Evolutionary conservation across 2,888 invertebrate genomes (phyloP), one percentile per base, ranked within the genome.

Genomic region (Hirtodrosophila trivittata): DNA sequence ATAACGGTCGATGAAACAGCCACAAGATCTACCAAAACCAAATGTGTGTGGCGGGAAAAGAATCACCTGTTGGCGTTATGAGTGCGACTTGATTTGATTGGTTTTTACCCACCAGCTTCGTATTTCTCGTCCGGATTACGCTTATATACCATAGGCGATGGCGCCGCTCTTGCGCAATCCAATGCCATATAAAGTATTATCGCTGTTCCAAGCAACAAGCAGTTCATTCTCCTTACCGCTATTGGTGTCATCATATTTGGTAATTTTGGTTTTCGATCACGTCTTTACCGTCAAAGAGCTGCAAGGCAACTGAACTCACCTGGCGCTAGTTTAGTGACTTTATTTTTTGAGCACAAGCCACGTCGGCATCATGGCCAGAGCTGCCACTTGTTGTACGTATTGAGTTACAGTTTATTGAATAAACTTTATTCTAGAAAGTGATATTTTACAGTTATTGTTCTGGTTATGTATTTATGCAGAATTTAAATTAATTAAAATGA

Each of bases 1-100:
- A 94, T 93, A 4, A 94, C 94, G 9, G 94, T 94, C 1, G 94
- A 94, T 0, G 94, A 94, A n/a, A 94, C 92, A 6, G 94, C 92
- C 46, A 94, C 91, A 81, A 94, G 91, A 88, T 94, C 94, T 94
- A 85, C 13, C 75, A 55, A 16, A 3, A 9, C 5, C 3, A 39
- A 18, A 5, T 5, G 12, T 13, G 18, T 3, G 26, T 25, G 18
- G 8, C 26, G 9, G 1, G 0, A 9, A 43, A 16, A n/a, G 9
- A 10, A 32, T 32, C n/a, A 32, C n/a, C n/a, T n/a, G n/a, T n/a
- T n/a, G n/a, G n/a, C n/a, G n/a, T n/a, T n/a, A n/a, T n/a, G n/a
- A n/a, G n/a, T n/a, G n/a, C n/a, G n/a, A n/a, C n/a, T 35, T n/a
- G 9, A 30, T n/a, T 35, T 35, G 35, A 13, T 12, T 12, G 8